Evolutionary conservation across 2,113 vertebrate species (phyloP).

Genomic region (Periophthalmodon schlosseri): DNA sequence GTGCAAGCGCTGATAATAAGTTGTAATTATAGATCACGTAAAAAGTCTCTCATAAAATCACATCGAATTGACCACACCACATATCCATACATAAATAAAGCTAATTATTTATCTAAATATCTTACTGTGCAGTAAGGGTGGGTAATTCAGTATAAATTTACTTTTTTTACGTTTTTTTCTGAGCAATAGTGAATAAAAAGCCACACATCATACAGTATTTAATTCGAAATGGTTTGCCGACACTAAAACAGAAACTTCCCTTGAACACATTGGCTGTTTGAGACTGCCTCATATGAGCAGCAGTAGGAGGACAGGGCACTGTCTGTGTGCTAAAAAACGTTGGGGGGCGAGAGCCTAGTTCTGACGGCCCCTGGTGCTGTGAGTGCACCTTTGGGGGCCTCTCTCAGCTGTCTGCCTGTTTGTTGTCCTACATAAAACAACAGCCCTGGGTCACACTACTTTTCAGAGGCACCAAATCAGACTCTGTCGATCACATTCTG

Average conservation of each 20-base stretch:
- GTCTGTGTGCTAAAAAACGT: constrained; percentile 56
- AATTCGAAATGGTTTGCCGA: background rate
- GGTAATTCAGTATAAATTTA: background rate
- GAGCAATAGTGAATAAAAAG: background rate
- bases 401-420: background rate
- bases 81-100: background rate
- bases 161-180: background rate
- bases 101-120: background rate
- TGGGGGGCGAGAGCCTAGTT: constrained; percentile 41
- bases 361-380: background rate
- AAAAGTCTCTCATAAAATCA: background rate
- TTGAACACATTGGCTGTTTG: background rate
- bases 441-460: background rate
- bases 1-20: background rate
- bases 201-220: background rate
- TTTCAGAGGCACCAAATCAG: background rate
- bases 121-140: background rate
- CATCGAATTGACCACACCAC: background rate
- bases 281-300: background rate
- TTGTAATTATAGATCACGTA: background rate
- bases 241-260: background rate
- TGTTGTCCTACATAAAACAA: constrained; percentile 13
- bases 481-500: background rate
- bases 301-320: background rate
- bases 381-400: background rate